Base-by-base conservation (phyloP, 2,888 invertebrate species). In the Synanthedon tipuliformis region DNA sequence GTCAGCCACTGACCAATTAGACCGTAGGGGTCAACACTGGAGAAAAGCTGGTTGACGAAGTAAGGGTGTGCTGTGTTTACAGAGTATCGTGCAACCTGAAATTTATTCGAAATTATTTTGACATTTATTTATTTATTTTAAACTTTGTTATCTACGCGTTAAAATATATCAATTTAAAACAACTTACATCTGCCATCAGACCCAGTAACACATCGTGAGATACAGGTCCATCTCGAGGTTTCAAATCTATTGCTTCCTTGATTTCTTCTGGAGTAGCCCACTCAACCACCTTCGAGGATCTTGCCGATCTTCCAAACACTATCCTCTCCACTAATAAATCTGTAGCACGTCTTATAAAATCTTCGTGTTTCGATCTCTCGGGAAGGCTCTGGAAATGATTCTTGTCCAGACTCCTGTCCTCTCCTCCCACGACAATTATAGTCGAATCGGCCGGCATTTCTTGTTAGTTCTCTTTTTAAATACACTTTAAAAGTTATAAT, bases 31-130 rank as follows among this genome's bases (percentile, higher is more conserved):
- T 95, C 95, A 34, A 95, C 88, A 3, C 93, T 91, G 0, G 95
- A 95, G 75, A 93, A 96, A 12, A 96, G 81, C 73, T 96, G 96
- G 77, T 96, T 96, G 34, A 95, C 92, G 74, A 96, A 96, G 72
- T 93, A 94, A 0, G 95, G 96, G 75, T 96, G 95, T 1, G 94
- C 95, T 1, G 95, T 95, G 80, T 96, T 96, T 0, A 96, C 96
- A 49, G 96, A 96, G 83, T 94, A 95, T 40, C 92, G 90, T 16
- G 86, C 80, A 15, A 87, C 79, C 87, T 87, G 69, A 13, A 65
- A 50, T 12, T 45, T 45, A 45, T 15, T 8, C 34, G 34, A 34
- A 34, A 34, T 34, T 10, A 10, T 8, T 34, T 18, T 34, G 54
- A 51, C 10, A 51, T 13, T 34, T 23, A 23, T 23, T 34, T 40